phyloP scores from a whole-genome alignment of 1,140 invertebrate species.

The Prorops nasuta region DNA sequence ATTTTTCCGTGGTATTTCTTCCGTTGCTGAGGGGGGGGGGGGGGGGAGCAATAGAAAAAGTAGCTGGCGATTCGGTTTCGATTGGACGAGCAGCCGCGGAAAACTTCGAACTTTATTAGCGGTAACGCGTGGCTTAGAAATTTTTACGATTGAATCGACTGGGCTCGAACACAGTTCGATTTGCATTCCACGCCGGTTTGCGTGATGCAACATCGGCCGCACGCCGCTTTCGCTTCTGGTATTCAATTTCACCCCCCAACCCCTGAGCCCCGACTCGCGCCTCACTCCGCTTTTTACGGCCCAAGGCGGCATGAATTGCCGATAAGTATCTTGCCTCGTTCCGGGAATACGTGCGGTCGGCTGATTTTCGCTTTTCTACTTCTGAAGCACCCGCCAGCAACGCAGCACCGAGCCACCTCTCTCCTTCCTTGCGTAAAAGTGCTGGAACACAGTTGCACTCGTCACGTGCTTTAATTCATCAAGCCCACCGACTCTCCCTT shows the following conservation, averaged over 20 bases:
- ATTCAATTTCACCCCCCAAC: conserved; percentile 12
- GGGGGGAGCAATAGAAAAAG: too few species aligned
- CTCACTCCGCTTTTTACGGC: conserved; percentile 17
- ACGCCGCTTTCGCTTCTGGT: conserved; percentile 13
- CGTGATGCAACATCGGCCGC: conserved; percentile 15
- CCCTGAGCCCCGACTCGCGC: neutral
- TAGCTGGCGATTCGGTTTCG: too few species aligned
- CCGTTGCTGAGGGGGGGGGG: too few species aligned
- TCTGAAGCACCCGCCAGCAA: too few species aligned
- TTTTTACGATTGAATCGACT: conserved; percentile 14
- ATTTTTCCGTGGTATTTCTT: too few species aligned
- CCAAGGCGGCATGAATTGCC: conserved; percentile 8
- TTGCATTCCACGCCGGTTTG: conserved; percentile 29
- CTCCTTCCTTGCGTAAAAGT: too few species aligned
- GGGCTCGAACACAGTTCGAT: conserved; percentile 18
- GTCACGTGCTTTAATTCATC: too few species aligned
- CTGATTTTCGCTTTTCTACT: neutral
- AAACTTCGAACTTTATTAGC: neutral
- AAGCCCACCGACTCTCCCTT: too few species aligned
- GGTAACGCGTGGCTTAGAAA: neutral
- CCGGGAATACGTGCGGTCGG: conserved; percentile 4
- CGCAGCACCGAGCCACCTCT: too few species aligned
- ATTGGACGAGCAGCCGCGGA: too few species aligned
- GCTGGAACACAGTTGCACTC: too few species aligned
- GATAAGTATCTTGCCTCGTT: conserved; percentile 18